Evolutionary conservation across 30 jellyfish, hydroid and myxozoan genomes (phyloP).

Genomic region (Catostylus mosaicus): DNA sequence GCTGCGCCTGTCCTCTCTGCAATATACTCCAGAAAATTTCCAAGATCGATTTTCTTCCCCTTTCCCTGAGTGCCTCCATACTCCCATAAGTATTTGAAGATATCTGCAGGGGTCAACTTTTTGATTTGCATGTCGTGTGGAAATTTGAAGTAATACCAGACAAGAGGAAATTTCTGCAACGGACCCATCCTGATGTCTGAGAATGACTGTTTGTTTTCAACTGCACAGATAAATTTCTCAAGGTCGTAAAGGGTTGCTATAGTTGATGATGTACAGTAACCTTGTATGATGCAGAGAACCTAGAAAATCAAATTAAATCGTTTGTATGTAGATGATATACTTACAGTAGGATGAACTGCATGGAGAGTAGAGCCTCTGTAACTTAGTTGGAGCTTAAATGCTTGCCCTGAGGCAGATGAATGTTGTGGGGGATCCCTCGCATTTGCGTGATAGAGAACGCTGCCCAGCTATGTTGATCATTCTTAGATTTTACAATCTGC

Average conservation of each 20-base stretch:
- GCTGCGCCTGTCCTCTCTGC: constrained; percentile 38
- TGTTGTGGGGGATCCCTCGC: too few species aligned
- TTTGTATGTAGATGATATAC: too few species aligned
- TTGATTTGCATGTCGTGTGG: constrained; percentile 68
- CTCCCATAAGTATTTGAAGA: constrained; percentile 52
- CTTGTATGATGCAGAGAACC: constrained; percentile 51
- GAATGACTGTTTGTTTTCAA: constrained; percentile 54
- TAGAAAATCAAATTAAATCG: background rate
- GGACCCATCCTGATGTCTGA: constrained; percentile 86
- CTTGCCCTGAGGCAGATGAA: too few species aligned
- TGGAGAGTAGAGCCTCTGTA: too few species aligned
- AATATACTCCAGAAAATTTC: constrained; percentile 59
- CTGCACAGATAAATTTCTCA: constrained; percentile 62
- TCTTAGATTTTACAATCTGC: too few species aligned
- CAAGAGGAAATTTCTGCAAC: constrained; percentile 75
- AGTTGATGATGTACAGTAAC: constrained; percentile 54
- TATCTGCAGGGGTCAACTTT: constrained; percentile 41
- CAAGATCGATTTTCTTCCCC: constrained; percentile 41
- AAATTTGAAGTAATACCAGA: constrained; percentile 61
- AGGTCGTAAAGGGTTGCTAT: constrained; percentile 75
- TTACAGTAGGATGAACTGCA: too few species aligned
- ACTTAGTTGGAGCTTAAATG: too few species aligned
- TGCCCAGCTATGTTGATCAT: too few species aligned
- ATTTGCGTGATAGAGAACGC: too few species aligned
- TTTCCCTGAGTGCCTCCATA: constrained; percentile 44